A percentile compares a stretch with the other conserved stretches of the same genome.
phyloP scores from a whole-genome alignment of 2,888 invertebrate species.

The Idaea biselata region DNA sequence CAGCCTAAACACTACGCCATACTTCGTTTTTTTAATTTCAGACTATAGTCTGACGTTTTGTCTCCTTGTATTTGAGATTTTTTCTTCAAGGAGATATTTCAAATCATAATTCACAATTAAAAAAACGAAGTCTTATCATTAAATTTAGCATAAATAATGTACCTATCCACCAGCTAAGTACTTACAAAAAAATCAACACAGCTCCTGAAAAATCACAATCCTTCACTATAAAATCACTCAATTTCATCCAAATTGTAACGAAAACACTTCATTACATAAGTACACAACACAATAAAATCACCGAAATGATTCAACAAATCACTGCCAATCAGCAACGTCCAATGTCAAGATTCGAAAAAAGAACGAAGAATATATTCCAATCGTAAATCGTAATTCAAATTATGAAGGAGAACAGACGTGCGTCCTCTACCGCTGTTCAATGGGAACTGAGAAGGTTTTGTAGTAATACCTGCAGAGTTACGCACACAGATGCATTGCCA shows the following conservation, averaged over 20 bases:
- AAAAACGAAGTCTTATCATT: too few relatives aligned
- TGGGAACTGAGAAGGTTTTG: constrained; percentile 64
- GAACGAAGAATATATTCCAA: neutral
- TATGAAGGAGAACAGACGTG: constrained; percentile 27
- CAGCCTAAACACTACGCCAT: too few relatives aligned
- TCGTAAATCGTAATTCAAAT: constrained; percentile 19
- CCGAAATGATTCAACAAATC: neutral
- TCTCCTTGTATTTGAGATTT: too few relatives aligned
- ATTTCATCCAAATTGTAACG: neutral
- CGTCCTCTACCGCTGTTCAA: constrained; percentile 50
- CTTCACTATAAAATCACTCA: neutral
- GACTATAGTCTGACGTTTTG: too few relatives aligned
- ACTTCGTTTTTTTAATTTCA: too few relatives aligned
- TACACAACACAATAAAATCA: neutral
- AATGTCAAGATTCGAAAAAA: neutral
- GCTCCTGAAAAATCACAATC: neutral
- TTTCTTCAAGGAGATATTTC: too few relatives aligned
- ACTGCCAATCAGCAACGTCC: neutral
- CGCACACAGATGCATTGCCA: constrained; percentile 64
- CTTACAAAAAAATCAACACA: neutral
- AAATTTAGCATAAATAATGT: too few relatives aligned
- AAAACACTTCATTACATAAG: neutral
- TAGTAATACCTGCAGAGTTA: constrained; percentile 72
- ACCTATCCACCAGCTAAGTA: neutral
- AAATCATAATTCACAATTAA: too few relatives aligned